Evolutionary conservation across 2,888 invertebrate genomes (phyloP).

Genomic region (Synanthedon formicaeformis): DNA sequence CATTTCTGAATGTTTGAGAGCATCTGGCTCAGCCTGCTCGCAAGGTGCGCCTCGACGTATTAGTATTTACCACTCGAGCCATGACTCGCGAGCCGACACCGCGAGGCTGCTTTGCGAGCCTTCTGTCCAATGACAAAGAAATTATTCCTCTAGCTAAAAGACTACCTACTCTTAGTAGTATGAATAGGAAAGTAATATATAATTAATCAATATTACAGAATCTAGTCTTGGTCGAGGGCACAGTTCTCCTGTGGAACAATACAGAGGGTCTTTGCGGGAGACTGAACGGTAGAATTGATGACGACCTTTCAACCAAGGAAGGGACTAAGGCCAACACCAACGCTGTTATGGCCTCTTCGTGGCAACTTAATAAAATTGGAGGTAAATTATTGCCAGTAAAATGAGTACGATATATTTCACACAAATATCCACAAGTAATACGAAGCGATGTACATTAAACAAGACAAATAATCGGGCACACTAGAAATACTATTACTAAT

Average conservation of each 20-base stretch:
- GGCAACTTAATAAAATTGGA: conserved; percentile 69
- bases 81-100: too few relatives aligned
- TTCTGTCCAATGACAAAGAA: background rate
- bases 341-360: conserved; percentile 67
- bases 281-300: conserved; percentile 76
- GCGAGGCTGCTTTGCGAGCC: too few relatives aligned
- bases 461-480: too few relatives aligned
- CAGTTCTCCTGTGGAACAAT: conserved; percentile 79
- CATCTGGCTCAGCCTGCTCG: too few relatives aligned
- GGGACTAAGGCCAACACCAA: conserved; percentile 61
- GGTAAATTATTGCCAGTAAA: conserved; percentile 27
- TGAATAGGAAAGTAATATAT: background rate
- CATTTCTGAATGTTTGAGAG: too few relatives aligned
- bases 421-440: too few relatives aligned
- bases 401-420: too few relatives aligned
- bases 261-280: conserved; percentile 87
- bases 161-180: background rate
- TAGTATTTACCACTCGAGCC: too few relatives aligned
- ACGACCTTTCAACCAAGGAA: conserved; percentile 77
- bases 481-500: too few relatives aligned
- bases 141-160: background rate
- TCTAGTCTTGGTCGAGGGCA: conserved; percentile 75
- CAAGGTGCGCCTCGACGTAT: too few relatives aligned
- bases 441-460: too few relatives aligned
- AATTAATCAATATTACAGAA: conserved; percentile 44